Conservation (phyloP, 2,797 vertebrate genomes). For the Pipistrellus pygmaeus region DNA sequence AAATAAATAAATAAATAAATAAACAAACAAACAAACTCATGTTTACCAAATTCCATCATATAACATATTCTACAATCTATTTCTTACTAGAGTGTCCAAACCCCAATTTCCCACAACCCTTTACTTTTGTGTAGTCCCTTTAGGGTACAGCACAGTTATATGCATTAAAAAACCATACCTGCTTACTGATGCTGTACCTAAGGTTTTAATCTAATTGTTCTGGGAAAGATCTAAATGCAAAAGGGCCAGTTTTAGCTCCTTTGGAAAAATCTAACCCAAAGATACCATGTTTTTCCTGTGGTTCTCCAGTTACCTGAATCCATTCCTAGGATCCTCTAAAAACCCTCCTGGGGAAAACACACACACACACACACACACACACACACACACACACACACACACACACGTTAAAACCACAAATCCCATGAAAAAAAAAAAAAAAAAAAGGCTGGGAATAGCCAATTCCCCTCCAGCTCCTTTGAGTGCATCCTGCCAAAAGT, state of each 20-base stretch:
- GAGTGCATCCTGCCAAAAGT: not conserved
- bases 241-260: not conserved
- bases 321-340: not conserved
- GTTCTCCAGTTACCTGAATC: not conserved
- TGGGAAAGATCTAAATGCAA: not conserved
- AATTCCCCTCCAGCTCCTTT: not conserved
- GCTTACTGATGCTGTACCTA: not conserved
- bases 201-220: not conserved
- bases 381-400: no score
- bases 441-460: not conserved
- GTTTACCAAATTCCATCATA: not conserved
- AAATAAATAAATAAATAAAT: not conserved
- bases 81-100: not conserved
- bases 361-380: no score
- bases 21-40: not conserved
- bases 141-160: not conserved
- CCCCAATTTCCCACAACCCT: not conserved
- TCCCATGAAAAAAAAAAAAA: conserved; percentile 48
- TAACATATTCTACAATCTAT: not conserved
- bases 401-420: conserved; percentile 64
- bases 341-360: not conserved
- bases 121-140: not conserved
- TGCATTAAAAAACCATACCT: not conserved
- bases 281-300: not conserved
- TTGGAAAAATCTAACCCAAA: not conserved